Base-by-base conservation (phyloP, 2,797 vertebrate species). In the Bradypodion ventrale region DNA sequence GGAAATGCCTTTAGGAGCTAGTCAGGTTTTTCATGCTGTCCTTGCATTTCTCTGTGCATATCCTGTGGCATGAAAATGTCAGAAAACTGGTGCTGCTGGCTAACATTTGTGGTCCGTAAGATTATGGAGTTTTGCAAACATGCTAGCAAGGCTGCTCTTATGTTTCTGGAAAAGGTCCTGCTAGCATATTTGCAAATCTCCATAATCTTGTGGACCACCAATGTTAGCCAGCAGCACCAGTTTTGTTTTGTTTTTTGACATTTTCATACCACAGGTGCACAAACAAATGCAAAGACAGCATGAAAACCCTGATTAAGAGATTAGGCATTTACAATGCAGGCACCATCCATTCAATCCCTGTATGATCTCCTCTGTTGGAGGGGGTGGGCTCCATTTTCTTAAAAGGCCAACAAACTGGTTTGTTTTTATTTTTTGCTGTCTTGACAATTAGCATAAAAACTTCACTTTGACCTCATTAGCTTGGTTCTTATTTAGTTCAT, bases 371-470 rank as follows among this genome's bases (percentile, higher is more conserved):
- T 62, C 62, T 62, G 42, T 76, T n/a, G n/a, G n/a, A n/a, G n/a
- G n/a, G n/a, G n/a, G n/a, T n/a, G n/a, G n/a, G n/a, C 59, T 66
- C 25, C 40, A 46, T 78, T 65, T 46, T 32, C 32, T 46, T 59
- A 63, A 62, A 86, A 89, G 60, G 4, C 9, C 44, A 82, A 63
- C 40, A 90, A 77, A 91, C 85, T 84, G 69, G 29, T 75, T 80
- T 32, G n/a, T n/a, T n/a, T n/a, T n/a, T n/a, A 21, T 56, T 83
- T 87, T 88, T 65, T 87, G 40, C 35, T 35, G 44, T 86, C 68
- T 92, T 75, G 89, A 87, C 73, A 79, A 16, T 89, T 88, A 87
- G 82, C 72, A 85, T 84, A 73, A 92, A 89, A 77, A 83, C 79
- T 92, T 85, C 78, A 0, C 21, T 89, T 92, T 79, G 90, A 73